A percentile compares a stretch with the other conserved stretches of the same genome.
Conservation (phyloP, 2,888 invertebrate species). For the Lasioglossum vierecki region DNA sequence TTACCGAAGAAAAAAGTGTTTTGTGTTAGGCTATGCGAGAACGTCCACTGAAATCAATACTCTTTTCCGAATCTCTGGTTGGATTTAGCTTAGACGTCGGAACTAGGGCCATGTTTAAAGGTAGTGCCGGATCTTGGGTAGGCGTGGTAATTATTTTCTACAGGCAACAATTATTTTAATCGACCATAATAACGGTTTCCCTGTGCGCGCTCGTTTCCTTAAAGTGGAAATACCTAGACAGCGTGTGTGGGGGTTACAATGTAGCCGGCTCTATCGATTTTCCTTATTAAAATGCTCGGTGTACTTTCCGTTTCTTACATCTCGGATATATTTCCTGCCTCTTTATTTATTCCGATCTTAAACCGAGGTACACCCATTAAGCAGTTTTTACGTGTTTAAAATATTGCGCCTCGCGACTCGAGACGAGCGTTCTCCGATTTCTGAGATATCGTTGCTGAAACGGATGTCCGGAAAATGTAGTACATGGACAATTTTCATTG, state of each 20-base stretch:
- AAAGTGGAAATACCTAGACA: neutral
- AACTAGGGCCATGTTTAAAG: neutral
- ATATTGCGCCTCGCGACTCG: neutral
- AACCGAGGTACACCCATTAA: neutral
- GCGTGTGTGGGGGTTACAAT: neutral
- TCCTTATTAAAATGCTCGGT: neutral
- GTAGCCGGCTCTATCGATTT: neutral
- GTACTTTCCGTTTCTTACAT: constrained; percentile 1
- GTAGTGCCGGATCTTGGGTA: neutral
- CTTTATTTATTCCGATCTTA: constrained; percentile 8
- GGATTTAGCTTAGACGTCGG: neutral
- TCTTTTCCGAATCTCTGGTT: neutral
- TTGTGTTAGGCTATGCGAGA: no score
- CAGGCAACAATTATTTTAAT: neutral
- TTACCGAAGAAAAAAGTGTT: no score
- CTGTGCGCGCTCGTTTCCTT: neutral
- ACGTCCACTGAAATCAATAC: neutral
- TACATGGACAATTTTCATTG: neutral
- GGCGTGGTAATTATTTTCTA: neutral
- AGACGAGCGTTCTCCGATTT: neutral
- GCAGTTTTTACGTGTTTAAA: neutral
- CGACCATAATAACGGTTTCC: neutral
- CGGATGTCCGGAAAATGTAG: neutral
- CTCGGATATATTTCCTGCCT: neutral
- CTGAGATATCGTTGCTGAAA: neutral